Base-by-base conservation (phyloP, 92 coral and sea anemone genomes). In the Paragorgia papillata region DNA sequence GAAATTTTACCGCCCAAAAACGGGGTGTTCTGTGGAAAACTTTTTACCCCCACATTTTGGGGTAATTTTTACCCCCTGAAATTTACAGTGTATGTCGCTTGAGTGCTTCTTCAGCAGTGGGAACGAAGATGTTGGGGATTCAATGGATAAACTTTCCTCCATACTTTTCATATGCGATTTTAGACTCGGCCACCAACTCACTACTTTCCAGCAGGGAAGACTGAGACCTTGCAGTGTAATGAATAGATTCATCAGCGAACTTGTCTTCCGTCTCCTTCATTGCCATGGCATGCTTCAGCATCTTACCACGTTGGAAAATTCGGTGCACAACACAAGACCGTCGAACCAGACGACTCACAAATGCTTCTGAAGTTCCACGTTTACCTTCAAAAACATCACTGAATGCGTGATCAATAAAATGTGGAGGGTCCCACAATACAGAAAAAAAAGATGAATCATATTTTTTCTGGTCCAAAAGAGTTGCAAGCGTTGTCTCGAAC, bases 321-420 rank as follows among this genome's bases (percentile, higher is more conserved):
- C 24, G 56, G 50, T 67, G 74, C 7, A 67, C 58, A 46, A 67
- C 74, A 67, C 74, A 46, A 7, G 74, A 19, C 50, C 74, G 50
- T 48, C 44, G 56, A 48, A 67, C 74, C 58, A 67, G 57, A 20
- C 20, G 74, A 67, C 74, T n/a, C 50, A 67, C 74, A 67, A 67
- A 67, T 44, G 12, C 57, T 50, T 67, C 28, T 43, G 74, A 67
- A 67, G 74, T 24, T 66, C n/a, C n/a, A n/a, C n/a, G n/a, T n/a
- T n/a, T n/a, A n/a, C 73, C 73, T 48, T 66, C 73, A 41, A 66
- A 66, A 66, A 66, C 73, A 66, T 67, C 58, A 46, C 57, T 67
- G 31, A 67, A 67, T 28, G 58, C 74, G 33, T 40, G 57, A 48
- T 67, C 74, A 48, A 67, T 67, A 46, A 67, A 67, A 48, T 67